Evolutionary conservation across 2,113 vertebrate species (phyloP), one percentile per base, ranked within the genome.

Genomic region (Hiodon tergisus): DNA sequence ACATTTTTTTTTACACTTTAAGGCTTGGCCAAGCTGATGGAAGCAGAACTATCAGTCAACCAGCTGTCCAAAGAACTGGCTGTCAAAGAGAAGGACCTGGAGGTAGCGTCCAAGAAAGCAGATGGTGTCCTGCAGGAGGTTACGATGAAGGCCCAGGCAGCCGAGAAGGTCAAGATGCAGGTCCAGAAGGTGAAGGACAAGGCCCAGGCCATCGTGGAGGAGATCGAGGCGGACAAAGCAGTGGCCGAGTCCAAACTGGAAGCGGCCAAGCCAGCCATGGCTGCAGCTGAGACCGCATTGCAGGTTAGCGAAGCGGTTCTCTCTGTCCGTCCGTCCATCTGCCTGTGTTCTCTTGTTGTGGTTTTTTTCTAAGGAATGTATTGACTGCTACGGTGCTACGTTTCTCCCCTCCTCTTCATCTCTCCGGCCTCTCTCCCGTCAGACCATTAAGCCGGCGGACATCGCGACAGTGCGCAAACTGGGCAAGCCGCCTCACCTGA

Each of bases 391-490:
- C 8, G 2, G 47, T 9, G 14, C 50, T 68, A 4, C 2, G 10
- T 5, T 68, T 11, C 6, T 48, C 4, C 6, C 13, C 17, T 3
- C 47, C 1, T 68, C 13, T 68, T 68, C 50, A 13, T 53, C 51
- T 53, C 6, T 14, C 14, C 7, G 0, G 11, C 3, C 5, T 5
- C 13, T 48, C 3, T 13, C 11, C 31, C 87, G 85, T 78, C 85
- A 94, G 93, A 94, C 93, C 46, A 93, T 94, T 63, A 94, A 93
- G 77, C 93, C 93, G 0, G 83, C 89, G 0, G 93, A 95, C 79
- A 94, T 95, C 6, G 91, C 92, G 78, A 94, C 93, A 4, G 93
- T 95, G 80, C 90, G 93, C 77, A 95, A 94, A 79, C 85, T 95
- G 79, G 89, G 92, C 55, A 93, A 93, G 76, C 93, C 93, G 69